Evolutionary conservation across 2,113 vertebrate genomes (phyloP).

Genomic region (Oenanthe oenanthe): DNA sequence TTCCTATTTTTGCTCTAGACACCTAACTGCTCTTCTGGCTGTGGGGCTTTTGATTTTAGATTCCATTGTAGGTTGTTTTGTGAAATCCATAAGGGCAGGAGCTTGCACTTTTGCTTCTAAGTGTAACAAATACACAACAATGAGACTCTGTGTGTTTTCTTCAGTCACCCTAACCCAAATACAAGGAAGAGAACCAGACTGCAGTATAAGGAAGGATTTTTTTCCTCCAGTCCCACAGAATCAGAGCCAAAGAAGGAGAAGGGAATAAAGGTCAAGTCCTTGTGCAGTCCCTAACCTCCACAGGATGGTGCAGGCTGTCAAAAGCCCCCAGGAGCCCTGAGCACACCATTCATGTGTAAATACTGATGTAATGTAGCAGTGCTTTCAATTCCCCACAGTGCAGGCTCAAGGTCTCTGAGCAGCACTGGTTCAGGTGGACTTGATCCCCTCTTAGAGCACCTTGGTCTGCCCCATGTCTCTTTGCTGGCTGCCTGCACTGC

Average conservation of each 20-base stretch:
- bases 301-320: not conserved
- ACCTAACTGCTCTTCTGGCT: not conserved
- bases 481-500: not conserved
- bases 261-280: not conserved
- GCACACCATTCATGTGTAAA: not conserved
- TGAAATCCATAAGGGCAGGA: not conserved
- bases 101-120: not conserved
- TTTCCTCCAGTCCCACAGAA: not conserved
- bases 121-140: not conserved
- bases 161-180: not conserved
- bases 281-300: not conserved
- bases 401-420: not conserved
- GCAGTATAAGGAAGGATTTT: not conserved
- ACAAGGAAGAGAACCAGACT: not conserved
- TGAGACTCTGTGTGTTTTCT: not conserved
- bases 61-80: not conserved
- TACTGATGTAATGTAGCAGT: not conserved
- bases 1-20: not conserved
- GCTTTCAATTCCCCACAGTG: accelerated
- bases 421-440: not conserved
- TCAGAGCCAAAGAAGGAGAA: not conserved
- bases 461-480: not conserved
- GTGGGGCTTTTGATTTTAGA: not conserved
- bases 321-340: not conserved
- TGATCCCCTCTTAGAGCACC: accelerated